phyloP scores from a whole-genome alignment of 2,797 vertebrate genomes.

The Argyrosomus regius region DNA sequence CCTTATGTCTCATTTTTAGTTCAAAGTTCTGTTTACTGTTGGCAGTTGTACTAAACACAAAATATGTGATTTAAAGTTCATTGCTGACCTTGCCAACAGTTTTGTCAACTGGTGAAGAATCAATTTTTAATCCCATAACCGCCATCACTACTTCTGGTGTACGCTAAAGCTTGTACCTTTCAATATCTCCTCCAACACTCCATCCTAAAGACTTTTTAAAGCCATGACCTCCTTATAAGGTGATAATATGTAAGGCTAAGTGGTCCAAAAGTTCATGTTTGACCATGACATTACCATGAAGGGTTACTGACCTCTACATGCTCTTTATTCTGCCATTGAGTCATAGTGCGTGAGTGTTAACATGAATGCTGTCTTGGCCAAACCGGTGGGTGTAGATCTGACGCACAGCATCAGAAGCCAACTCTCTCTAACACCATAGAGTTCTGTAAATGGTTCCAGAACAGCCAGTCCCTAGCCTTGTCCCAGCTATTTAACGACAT shows the following conservation, averaged over 20 bases:
- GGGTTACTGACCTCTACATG: too few relatives aligned
- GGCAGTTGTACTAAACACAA: not conserved
- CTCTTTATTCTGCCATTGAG: not conserved
- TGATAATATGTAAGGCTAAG: too few relatives aligned
- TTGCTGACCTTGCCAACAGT: not conserved
- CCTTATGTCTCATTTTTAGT: not conserved
- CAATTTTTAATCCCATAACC: too few relatives aligned
- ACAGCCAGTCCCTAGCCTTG: too few relatives aligned
- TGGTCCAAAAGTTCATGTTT: not conserved
- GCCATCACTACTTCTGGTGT: too few relatives aligned
- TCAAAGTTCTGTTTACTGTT: not conserved
- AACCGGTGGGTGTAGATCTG: not conserved
- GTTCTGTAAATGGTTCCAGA: too few relatives aligned
- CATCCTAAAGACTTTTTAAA: too few relatives aligned
- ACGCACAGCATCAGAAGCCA: not conserved
- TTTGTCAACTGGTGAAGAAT: too few relatives aligned
- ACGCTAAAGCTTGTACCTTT: too few relatives aligned
- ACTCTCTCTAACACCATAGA: not conserved
- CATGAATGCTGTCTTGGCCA: not conserved
- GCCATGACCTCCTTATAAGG: too few relatives aligned
- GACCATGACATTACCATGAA: not conserved
- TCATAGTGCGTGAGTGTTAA: not conserved
- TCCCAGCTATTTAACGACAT: too few relatives aligned
- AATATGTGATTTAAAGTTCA: not conserved
- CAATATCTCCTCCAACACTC: too few relatives aligned